Base-by-base conservation (phyloP, 2,888 invertebrate genomes). In the Sympetrum striolatum region DNA sequence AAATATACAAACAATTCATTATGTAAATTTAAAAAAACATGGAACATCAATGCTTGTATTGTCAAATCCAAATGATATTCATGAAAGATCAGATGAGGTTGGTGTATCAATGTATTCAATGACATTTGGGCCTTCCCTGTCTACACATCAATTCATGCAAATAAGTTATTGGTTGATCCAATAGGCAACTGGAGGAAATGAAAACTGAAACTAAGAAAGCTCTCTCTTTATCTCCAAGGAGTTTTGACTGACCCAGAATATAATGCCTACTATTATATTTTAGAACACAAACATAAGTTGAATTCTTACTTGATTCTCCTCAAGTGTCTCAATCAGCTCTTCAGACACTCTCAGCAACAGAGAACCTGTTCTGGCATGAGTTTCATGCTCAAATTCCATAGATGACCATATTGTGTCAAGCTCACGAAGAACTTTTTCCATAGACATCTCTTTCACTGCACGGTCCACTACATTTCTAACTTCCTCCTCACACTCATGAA, bases 391-490 rank as follows among this genome's bases (percentile, higher is more conserved):
- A 93, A 99, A 98, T 94, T 98, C 98, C 98, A 98, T 98, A 2
- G 96, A 95, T 81, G 98, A 97, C 98, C 99, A 99, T 0, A 98
- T 99, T 6, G 96, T 95, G 93, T 98, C 96, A 91, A 99, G 94
- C 93, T 99, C 99, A 92, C 97, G 96, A 90, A 99, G 95, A 90
- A 97, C 97, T 93, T 98, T 99, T 94, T 99, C 99, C 98, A 99
- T 99, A 2, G 98, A 98, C 98, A 98, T 98, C 95, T 99, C 99
- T 94, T 99, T 99, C 0, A 98, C 98, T 0, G 99, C 98, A 94
- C 99, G 99, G 94, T 99, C 99, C 14, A 99, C 99, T 92, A 99
- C 99, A 93, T 98, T 98, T 93, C 98, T 98, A 0, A 98, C 99
- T 94, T 99, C 99, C 93, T 99, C 99, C 94, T 99, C 99, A 94